These are phyloP conservation scores for Eledone cirrhosa DNA, from an alignment of 2,888 invertebrate genomes.

Conservation along the genomic window DNA sequence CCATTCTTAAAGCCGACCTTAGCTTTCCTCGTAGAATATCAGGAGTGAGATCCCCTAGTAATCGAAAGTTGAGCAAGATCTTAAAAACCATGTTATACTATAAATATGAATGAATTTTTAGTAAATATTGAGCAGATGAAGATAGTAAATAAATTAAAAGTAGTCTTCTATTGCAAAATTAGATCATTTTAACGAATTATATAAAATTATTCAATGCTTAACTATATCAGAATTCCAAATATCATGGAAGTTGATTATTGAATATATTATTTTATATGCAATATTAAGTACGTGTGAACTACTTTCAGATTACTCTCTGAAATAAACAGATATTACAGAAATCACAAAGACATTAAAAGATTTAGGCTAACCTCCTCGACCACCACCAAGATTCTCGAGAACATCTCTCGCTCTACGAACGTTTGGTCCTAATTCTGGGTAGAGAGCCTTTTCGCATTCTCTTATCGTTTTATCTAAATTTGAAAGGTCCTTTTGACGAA, in stretches of 20 bases:
- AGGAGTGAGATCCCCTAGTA: neutral
- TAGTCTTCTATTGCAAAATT: too few relatives aligned
- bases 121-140: neutral
- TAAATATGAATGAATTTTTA: neutral
- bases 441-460: constrained; percentile 11
- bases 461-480: neutral
- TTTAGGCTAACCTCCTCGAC: constrained; percentile 3
- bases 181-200: too few relatives aligned
- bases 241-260: too few relatives aligned
- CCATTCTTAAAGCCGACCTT: neutral
- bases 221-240: too few relatives aligned
- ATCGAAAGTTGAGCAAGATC: neutral
- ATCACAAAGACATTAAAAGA: too few relatives aligned
- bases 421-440: constrained; percentile 11
- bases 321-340: too few relatives aligned
- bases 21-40: neutral
- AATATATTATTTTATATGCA: too few relatives aligned
- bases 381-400: neutral
- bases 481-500: neutral
- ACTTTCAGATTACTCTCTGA: too few relatives aligned
- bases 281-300: too few relatives aligned
- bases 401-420: neutral
- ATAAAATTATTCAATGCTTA: too few relatives aligned
- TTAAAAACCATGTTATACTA: neutral
- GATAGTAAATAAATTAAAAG: too few relatives aligned